Conservation (phyloP, 2,797 vertebrate genomes). For the Hydrolagus colliei region DNA sequence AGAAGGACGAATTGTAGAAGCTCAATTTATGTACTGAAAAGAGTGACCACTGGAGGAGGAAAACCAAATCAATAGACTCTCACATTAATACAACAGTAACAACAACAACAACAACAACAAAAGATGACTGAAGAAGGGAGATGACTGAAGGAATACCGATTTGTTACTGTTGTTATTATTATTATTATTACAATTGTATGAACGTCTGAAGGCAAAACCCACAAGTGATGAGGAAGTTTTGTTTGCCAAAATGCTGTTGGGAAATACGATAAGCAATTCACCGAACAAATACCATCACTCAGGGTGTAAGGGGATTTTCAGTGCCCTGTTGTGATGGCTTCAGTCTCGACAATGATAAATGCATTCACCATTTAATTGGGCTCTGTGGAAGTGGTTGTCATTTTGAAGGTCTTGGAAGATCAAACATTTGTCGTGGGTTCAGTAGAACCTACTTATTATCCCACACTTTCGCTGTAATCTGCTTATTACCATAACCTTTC, state of each 20-base stretch:
- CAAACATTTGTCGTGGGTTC: neutral
- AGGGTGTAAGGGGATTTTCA: neutral
- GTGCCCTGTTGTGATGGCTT: neutral
- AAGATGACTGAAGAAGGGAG: neutral
- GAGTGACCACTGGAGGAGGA: neutral
- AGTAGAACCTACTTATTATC: neutral
- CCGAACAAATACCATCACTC: neutral
- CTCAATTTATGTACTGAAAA: neutral
- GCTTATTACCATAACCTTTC: neutral
- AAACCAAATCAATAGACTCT: neutral
- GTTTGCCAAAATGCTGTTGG: neutral
- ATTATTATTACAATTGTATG: neutral
- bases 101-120: no score
- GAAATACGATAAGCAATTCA: neutral
- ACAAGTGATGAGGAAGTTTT: neutral
- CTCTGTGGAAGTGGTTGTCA: neutral
- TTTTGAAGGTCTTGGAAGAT: constrained; percentile 1
- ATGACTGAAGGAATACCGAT: neutral
- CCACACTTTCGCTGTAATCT: neutral
- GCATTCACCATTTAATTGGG: neutral
- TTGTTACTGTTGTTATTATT: neutral
- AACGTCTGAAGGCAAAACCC: neutral
- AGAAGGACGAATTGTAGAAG: neutral
- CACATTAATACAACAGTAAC: neutral
- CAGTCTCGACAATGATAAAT: neutral